phyloP scores from a whole-genome alignment of 2,113 vertebrate genomes.

The Halcyon senegalensis region DNA sequence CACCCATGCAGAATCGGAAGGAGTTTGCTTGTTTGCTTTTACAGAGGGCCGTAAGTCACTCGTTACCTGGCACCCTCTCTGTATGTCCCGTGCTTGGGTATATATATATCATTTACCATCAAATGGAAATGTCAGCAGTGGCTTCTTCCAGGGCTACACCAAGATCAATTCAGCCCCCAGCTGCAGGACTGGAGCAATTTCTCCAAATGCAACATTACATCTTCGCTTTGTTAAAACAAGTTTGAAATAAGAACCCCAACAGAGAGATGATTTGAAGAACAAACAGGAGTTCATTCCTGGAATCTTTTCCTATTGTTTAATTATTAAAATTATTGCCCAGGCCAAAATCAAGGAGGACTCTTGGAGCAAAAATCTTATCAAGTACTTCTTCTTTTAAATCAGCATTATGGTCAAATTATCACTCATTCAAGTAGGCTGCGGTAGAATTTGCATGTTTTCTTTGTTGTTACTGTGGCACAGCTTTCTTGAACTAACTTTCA shows the following conservation, averaged over 20 bases:
- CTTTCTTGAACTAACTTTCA: conserved; percentile 69
- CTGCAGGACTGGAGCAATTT: not conserved
- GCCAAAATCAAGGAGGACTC: not conserved
- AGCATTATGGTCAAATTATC: not conserved
- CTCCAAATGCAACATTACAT: not conserved
- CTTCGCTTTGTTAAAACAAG: not conserved
- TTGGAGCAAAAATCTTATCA: not conserved
- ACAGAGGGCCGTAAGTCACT: not conserved
- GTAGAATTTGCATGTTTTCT: not conserved
- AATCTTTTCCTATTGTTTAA: not conserved
- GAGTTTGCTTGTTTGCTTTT: not conserved
- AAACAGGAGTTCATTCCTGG: not conserved
- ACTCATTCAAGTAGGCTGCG: not conserved
- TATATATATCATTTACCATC: conserved; percentile 18
- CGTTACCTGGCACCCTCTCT: not conserved
- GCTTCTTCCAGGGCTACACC: not conserved
- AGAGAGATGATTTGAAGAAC: conserved; percentile 9
- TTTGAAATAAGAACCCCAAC: not conserved
- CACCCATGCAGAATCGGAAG: fast-evolving
- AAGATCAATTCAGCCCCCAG: conserved; percentile 26
- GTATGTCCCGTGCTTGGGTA: not conserved
- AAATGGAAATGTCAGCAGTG: conserved; percentile 29
- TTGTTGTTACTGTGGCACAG: conserved; percentile 46
- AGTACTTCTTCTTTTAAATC: not conserved
- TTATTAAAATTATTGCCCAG: conserved; percentile 6